Percentiles rank a stretch among this genome's conserved stretches.
Evolutionary conservation across 2,113 vertebrate genomes (phyloP).

Genomic region (Anoura caudifer): DNA sequence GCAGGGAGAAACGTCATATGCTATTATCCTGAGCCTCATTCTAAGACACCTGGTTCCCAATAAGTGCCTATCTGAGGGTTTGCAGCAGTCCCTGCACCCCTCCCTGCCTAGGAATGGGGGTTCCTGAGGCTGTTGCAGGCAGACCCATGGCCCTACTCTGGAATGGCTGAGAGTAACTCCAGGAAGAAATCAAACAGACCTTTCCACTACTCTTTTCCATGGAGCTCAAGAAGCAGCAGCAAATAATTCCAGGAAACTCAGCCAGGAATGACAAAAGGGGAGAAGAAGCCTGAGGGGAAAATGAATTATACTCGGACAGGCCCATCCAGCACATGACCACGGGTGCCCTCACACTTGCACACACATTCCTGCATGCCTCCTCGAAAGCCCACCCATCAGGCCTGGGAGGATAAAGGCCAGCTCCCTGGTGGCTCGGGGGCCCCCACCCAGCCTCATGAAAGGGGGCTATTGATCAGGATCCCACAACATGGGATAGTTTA

Average conservation of each 20-base stretch:
- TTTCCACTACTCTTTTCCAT: background rate
- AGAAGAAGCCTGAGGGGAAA: background rate
- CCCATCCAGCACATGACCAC: background rate
- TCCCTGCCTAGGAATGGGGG: background rate
- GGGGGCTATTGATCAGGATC: background rate
- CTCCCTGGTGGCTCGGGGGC: background rate
- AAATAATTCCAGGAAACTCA: background rate
- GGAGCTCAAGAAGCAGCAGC: background rate
- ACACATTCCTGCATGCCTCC: background rate
- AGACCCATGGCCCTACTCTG: background rate
- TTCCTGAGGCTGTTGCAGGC: background rate
- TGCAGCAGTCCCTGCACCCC: background rate
- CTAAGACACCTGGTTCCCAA: background rate
- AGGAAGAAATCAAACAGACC: background rate
- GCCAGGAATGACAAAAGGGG: background rate
- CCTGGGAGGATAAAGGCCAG: background rate
- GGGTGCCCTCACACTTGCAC: background rate
- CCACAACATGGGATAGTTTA: background rate
- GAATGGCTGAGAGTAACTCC: background rate
- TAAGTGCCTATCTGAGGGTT: background rate
- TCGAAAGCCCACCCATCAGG: background rate
- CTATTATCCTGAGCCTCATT: background rate
- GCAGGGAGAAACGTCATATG: background rate
- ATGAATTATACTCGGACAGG: background rate
- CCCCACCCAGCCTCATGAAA: conserved; percentile 1